Base-by-base conservation (phyloP, 2,888 invertebrate genomes). In the Tipula confusa region DNA sequence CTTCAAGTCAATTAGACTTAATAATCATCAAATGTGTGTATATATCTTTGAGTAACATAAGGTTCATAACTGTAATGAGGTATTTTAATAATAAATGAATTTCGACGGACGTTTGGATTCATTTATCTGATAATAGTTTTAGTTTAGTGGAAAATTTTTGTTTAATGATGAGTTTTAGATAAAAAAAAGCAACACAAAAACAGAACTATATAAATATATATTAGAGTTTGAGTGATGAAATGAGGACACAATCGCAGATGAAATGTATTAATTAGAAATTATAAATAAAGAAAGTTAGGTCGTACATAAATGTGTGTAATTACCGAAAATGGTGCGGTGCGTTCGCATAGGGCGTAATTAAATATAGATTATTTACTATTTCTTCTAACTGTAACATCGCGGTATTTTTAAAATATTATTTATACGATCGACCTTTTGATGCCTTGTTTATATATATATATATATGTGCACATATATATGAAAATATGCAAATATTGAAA, bases 1-100 rank as follows among this genome's bases (percentile, higher is more conserved):
- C 64, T 64, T 64, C 64, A 64, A 64, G 64, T 64, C 64, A 64
- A 64, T 64, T 64, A 64, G 64, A 64, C 64, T 64, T 64, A 64
- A 64, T 64, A 64, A 64, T 64, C 64, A 64, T 64, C 64, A 64
- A 64, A 64, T 64, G 64, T 64, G 64, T 64, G 64, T 64, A 64
- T 4, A 64, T 64, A 64, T 43, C n/a, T 43, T n/a, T 7, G 43
- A 43, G 43, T 9, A 43, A 64, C 64, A 64, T 64, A 64, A 24
- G 64, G 64, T 64, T 64, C 64, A 24, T 64, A 64, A 64, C 24
- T 64, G 64, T 64, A 64, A 64, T 64, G 64, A 64, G 64, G 64
- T 64, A 64, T 64, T 64, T 64, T 24, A 64, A 64, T 24, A 64
- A 64, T 64, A 64, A 64, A 64, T 64, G 64, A 64, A 64, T 64